These are phyloP conservation scores for Corythucha ciliata DNA, from an alignment of 2,888 invertebrate genomes.

Conservation along the genomic window DNA sequence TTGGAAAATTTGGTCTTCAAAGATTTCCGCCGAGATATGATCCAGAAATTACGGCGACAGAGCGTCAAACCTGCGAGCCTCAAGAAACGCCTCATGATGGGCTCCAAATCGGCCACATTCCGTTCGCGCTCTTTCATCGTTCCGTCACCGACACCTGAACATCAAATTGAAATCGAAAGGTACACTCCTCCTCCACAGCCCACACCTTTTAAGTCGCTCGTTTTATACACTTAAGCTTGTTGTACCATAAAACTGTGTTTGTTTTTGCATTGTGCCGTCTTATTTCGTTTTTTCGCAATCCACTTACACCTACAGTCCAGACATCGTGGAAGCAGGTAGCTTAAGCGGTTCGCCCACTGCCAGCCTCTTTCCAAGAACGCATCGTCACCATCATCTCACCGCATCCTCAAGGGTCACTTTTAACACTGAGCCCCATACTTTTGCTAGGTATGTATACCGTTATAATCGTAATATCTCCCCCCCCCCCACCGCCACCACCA, in stretches of 20 bases:
- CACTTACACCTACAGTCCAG: constrained; percentile 18
- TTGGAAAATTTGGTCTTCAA: constrained; percentile 89
- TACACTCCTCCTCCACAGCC: no score
- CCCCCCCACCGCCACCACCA: neutral
- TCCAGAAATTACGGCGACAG: constrained; percentile 77
- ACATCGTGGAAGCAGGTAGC: constrained; percentile 25
- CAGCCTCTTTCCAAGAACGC: constrained; percentile 25
- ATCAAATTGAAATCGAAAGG: constrained; percentile 46
- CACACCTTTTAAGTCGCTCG: no score
- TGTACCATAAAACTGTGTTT: neutral
- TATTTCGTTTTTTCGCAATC: neutral
- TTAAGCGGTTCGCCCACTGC: constrained; percentile 29
- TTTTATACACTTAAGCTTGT: no score
- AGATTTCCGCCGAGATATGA: constrained; percentile 88
- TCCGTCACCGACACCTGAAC: constrained; percentile 56
- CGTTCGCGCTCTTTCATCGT: constrained; percentile 69
- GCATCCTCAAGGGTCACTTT: constrained; percentile 49
- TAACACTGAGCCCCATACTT: constrained; percentile 49
- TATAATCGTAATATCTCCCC: neutral
- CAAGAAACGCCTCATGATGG: constrained; percentile 45
- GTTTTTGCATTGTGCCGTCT: neutral
- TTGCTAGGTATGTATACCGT: constrained; percentile 42
- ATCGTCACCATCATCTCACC: no score
- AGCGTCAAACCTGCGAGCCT: constrained; percentile 62
- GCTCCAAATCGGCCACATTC: constrained; percentile 52